Evolutionary conservation across 2,113 vertebrate species (phyloP), one percentile per base, ranked within the genome.

Genomic region (Pseudopipra pipra): DNA sequence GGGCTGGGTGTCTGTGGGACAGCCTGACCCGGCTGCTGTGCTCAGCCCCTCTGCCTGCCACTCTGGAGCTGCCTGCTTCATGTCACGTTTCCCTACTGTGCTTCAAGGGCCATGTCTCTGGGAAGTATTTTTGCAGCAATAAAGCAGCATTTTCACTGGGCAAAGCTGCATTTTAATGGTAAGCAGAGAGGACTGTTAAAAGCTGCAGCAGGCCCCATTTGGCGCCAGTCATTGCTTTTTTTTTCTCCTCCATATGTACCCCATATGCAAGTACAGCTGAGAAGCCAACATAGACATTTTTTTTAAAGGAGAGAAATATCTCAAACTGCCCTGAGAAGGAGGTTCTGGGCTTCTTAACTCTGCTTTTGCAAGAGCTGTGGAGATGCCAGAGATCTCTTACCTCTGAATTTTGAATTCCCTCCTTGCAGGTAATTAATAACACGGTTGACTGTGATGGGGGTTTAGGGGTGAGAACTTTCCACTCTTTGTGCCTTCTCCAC

Each of bases 241-340:
- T 90, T 33, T 66, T 4, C 68, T 72, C 43, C 47, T 88, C 93
- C 96, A 96, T 96, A 96, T 96, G 93, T 65, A 95, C 52, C 85
- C 94, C 96, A 96, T 81, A 92, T 96, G 96, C 83, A 96, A 94
- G 56, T 58, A 78, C 72, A 90, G 88, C 85, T 90, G 95, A 95
- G 79, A 91, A 93, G 76, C 87, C 84, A 90, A 96, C 85, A 93
- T 2, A 59, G 82, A 94, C 65, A 14, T 31, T 47, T 81, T 85
- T 87, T 24, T 2, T 86, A 88, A n/a, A 71, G n/a, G 54, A 90
- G 62, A 84, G 56, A 74, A 85, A 78, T 3, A 14, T 75, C 90
- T 92, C 66, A 93, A 93, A 51, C 62, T 88, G 73, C 37, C 46
- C 61, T 35, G 41, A 71, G 33, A 92, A 81, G 18, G 47, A 65